Percentiles rank a stretch among this genome's conserved stretches.
phyloP scores from a whole-genome alignment of 1,140 invertebrate species.

The Neodiprion lecontei region DNA sequence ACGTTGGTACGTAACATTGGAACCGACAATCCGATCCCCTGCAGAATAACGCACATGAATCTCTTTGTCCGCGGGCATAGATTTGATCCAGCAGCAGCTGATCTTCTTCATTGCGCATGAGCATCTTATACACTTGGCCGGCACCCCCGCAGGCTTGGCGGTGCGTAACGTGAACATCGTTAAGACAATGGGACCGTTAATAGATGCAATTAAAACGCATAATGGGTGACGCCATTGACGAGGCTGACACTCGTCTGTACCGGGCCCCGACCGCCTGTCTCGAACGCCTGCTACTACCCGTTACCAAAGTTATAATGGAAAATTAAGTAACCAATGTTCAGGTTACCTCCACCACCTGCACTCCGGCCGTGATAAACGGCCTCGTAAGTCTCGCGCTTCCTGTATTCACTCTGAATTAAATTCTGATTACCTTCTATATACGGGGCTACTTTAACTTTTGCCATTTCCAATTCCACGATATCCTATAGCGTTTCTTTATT shows the following conservation, averaged over 20 bases:
- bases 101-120: background rate
- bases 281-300: background rate
- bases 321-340: slow-evolving; percentile 1
- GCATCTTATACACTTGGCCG: background rate
- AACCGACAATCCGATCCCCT: background rate
- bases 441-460: slow-evolving; percentile 1
- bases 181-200: slow-evolving; percentile 41
- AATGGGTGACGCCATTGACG: slow-evolving; percentile 37
- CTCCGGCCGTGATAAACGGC: background rate
- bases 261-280: background rate
- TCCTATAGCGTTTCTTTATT: too few species aligned
- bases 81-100: background rate
- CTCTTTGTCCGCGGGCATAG: background rate
- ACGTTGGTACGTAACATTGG: background rate
- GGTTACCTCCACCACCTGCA: background rate
- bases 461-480: background rate
- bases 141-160: background rate
- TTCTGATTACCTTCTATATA: background rate
- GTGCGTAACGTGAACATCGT: slow-evolving; percentile 23
- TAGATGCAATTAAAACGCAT: slow-evolving; percentile 51
- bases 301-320: slow-evolving; percentile 1
- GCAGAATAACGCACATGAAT: background rate
- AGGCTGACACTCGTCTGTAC: slow-evolving; percentile 27
- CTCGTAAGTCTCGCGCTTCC: background rate
- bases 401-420: slow-evolving; percentile 3